Base-by-base conservation (phyloP, 2,888 invertebrate genomes). In the Athrips mouffetella region DNA sequence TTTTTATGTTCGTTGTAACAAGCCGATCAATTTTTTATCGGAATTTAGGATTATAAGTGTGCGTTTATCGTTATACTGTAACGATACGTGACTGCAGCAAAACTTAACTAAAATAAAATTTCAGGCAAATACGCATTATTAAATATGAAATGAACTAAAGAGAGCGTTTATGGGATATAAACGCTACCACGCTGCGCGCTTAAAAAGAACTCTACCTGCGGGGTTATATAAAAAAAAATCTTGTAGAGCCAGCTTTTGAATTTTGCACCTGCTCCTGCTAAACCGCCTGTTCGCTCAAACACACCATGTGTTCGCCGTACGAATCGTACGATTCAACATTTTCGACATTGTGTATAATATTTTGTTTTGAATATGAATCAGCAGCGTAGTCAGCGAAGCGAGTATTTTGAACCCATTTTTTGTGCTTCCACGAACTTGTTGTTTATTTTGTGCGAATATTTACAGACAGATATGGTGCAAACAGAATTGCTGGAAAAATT, bases 181-280 rank as follows among this genome's bases (percentile, higher is more conserved):
- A n/a, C 7, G 7, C 33, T 15, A 2, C n/a, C 20, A 20, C 18
- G 18, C 20, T 10, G 20, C 11, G 37, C n/a, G 11, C 21, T 37
- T 5, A 37, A 20, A 44, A 55, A 55, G 56, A 48, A 45, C 52
- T 53, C 60, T 76, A 74, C 72, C 74, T 73, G 73, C 55, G 35
- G 20, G 25, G 18, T 29, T 55, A 56, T 55, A 60, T 51, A 33
- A 33, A 51, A 35, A 50, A 67, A 73, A 76, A 73, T 67, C 59
- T 57, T 45, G 65, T 59, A 58, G 55, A 57, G 61, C 54, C 59
- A 59, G 60, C 68, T 66, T 70, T 67, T 59, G 62, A 65, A 60
- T 58, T 70, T 65, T 73, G 75, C 83, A 83, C 83, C 83, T 83
- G 83, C 75, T 61, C 50, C 50, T 53, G 49, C 47, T 20, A 25